Evolutionary conservation across 2,888 invertebrate genomes (phyloP), one percentile per base, ranked within the genome.

Genomic region (Ectobius pallidus): DNA sequence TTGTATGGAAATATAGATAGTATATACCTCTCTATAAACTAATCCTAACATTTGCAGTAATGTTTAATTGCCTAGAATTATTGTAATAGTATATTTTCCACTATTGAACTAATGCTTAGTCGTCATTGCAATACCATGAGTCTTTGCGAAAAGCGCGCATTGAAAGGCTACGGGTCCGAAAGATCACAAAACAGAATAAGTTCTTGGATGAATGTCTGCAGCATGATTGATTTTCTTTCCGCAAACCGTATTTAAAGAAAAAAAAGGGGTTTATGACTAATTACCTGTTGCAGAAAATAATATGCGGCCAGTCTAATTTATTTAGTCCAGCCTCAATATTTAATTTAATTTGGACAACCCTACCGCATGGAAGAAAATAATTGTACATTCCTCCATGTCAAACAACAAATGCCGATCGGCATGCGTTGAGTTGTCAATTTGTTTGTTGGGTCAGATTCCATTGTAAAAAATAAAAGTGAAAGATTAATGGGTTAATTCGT

Each of bases 71-170:
- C 1, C n/a, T 32, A 58, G 1, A 58, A 58, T 16, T 58, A 32
- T 7, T 9, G 18, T n/a, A 25, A 58, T 14, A 30, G 22, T 16
- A 1, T 58, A 61, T 22, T 70, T 63, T 63, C 27, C 61, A 70
- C 46, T 44, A 46, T 30, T 63, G 32, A 46, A 62, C 61, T 62
- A 49, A 32, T 22, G n/a, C 46, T 16, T 11, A 16, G 32, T 27
- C 20, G 62, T 34, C 70, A 70, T 70, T 62, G 11, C 70, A 32
- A 63, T 70, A 61, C 70, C 70, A 70, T 70, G 70, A 70, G 14
- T 61, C 70, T 32, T 46, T 63, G 63, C 63, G 44, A 2, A 44
- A n/a, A 65, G 25, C 27, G 44, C 65, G 46, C n/a, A 63, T n/a
- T n/a, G n/a, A 0, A 49, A 2, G 11, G 9, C 20, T 20, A 20